Conservation (phyloP, 2,113 vertebrate genomes). For the Hoplias malabaricus region DNA sequence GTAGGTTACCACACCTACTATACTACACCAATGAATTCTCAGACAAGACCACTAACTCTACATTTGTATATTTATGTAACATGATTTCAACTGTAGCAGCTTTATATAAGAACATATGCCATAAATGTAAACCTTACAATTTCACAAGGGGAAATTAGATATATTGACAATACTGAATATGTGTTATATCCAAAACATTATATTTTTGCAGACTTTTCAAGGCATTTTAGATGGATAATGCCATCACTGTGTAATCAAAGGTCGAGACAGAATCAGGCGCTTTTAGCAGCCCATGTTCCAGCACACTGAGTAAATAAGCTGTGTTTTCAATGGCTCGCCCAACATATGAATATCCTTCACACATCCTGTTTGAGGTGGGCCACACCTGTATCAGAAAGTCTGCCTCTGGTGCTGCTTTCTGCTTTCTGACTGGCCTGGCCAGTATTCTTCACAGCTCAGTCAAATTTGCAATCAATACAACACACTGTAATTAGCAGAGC, state of each 20-base stretch:
- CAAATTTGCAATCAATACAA: not conserved
- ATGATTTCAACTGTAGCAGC: too few species aligned
- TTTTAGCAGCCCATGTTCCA: not conserved
- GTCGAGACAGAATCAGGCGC: not conserved
- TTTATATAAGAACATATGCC: too few species aligned
- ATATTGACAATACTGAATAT: too few species aligned
- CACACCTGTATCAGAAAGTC: constrained; percentile 49
- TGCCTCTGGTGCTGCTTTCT: not conserved
- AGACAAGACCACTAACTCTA: too few species aligned
- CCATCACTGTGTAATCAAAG: constrained; percentile 24
- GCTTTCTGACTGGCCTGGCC: constrained; percentile 1
- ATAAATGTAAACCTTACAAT: too few species aligned
- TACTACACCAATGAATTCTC: too few species aligned
- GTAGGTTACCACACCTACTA: too few species aligned
- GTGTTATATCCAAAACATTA: not conserved
- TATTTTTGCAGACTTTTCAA: not conserved
- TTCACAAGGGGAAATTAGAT: too few species aligned
- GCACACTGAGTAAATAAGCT: constrained; percentile 49
- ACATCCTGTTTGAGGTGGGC: constrained; percentile 65
- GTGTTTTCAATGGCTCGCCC: constrained; percentile 35
- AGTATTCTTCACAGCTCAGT: not conserved
- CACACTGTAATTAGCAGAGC: too few species aligned
- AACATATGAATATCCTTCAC: constrained; percentile 59
- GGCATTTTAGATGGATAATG: not conserved
- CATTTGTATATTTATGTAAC: too few species aligned